Base-by-base conservation (phyloP, 2,888 invertebrate species). In the Salpingus planirostris region DNA sequence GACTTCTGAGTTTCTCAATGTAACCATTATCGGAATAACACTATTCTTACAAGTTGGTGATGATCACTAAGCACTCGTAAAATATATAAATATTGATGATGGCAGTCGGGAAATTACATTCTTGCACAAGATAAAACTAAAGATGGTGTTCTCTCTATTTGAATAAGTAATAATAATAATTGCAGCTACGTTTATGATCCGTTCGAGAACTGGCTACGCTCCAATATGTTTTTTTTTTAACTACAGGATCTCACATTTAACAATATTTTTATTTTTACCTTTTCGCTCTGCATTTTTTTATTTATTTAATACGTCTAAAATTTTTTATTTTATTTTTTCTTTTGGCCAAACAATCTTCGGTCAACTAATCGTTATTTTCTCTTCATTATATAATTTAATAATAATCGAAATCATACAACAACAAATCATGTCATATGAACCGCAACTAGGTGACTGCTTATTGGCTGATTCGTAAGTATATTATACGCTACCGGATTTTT, bases 241-340 rank as follows among this genome's bases (percentile, higher is more conserved):
- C 62, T 63, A 62, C 58, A 54, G 55, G 55, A 60, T 60, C 58
- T 57, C 60, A 61, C 59, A 59, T 59, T 57, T 54, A 62, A 62
- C 59, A 59, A 58, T 55, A 50, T 55, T 52, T 49, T 43, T 40
- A 43, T 48, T 42, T 29, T 42, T 43, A 43, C 43, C 42, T 41
- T 43, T 46, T 52, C 47, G 46, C 41, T 50, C 47, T 52, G 51
- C 48, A 47, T 50, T 36, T 18, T 18, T 6, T 18, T 8, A 18
- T 18, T 8, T 18, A 6, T 8, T 6, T 18, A 6, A 18, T 50
- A 49, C 47, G 49, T 50, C 54, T 54, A 55, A 49, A 47, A 45
- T 52, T 52, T 48, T 44, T 47, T 42, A 42, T 43, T 44, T 37
- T 42, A 35, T 42, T 30, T 31, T 31, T 33, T 37, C 29, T n/a